A percentile compares a stretch with the other conserved stretches of the same genome.
Evolutionary conservation across 2,797 vertebrate genomes (phyloP).

Genomic region (Sebastes iracundus): DNA sequence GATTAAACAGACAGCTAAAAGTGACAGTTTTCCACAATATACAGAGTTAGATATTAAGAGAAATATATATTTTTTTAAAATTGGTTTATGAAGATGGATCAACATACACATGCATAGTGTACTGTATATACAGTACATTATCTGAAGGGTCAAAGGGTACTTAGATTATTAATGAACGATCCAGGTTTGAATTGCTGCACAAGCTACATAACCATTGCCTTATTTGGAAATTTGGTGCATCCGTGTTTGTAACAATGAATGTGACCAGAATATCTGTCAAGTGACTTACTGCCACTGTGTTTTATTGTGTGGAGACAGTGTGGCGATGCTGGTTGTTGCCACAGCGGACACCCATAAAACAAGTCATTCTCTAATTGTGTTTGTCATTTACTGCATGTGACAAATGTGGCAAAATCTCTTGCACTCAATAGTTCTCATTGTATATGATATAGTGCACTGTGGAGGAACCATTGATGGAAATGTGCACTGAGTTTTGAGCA

Average conservation of each 20-base stretch:
- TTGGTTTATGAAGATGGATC: background rate
- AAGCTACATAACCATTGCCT: background rate
- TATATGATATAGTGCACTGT: background rate
- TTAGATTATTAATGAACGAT: background rate
- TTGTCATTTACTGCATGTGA: slow-evolving; percentile 41
- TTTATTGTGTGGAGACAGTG: slow-evolving; percentile 64
- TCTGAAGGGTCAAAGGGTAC: background rate
- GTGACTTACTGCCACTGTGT: slow-evolving; percentile 40
- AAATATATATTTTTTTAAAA: background rate
- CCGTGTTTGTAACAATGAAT: slow-evolving; percentile 40
- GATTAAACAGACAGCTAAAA: slow-evolving; percentile 11
- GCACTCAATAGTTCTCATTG: background rate
- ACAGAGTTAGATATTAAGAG: background rate
- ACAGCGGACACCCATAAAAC: slow-evolving; percentile 60
- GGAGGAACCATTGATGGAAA: slow-evolving; percentile 31
- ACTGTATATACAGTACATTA: background rate
- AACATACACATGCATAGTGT: background rate
- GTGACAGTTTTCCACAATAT: background rate
- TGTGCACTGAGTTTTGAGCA: slow-evolving; percentile 14
- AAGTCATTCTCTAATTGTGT: slow-evolving; percentile 53
- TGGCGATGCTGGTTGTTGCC: slow-evolving; percentile 55
- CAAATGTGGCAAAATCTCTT: slow-evolving; percentile 28
- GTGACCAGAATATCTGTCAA: slow-evolving; percentile 37
- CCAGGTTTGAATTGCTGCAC: background rate
- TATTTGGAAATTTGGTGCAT: slow-evolving; percentile 25